Evolutionary conservation across 2,888 invertebrate genomes (phyloP).

Genomic region (Gryllus longicercus): DNA sequence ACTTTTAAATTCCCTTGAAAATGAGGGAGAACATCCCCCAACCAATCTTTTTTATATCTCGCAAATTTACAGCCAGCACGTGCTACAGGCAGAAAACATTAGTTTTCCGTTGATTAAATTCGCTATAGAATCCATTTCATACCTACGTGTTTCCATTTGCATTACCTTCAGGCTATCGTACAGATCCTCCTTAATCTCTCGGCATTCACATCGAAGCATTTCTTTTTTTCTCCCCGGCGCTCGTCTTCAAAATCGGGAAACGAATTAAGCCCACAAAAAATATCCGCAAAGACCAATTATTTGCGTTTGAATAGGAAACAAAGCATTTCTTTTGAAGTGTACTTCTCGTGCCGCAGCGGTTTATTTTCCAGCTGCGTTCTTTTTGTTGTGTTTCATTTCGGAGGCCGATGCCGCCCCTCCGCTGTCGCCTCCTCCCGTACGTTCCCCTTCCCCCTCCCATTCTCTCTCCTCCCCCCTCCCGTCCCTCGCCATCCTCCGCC

Average conservation of each 20-base stretch:
- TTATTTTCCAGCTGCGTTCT: neutral
- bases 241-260: neutral
- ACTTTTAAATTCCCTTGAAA: too few relatives aligned
- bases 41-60: too few relatives aligned
- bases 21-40: too few relatives aligned
- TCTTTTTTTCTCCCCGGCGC: too few relatives aligned
- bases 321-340: neutral
- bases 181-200: too few relatives aligned
- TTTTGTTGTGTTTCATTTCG: neutral
- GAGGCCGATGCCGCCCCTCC: neutral
- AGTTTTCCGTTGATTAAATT: too few relatives aligned
- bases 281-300: neutral
- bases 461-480: neutral
- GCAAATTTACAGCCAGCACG: too few relatives aligned
- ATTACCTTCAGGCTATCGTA: too few relatives aligned
- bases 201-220: too few relatives aligned
- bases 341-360: neutral
- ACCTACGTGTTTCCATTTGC: too few relatives aligned
- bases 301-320: slow-evolving; percentile 17
- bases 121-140: too few relatives aligned
- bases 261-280: neutral
- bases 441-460: neutral
- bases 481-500: neutral
- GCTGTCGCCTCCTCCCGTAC: neutral
- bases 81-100: too few relatives aligned